Conservation (phyloP, 2,888 invertebrate genomes). For the Mylabris sibirica region DNA sequence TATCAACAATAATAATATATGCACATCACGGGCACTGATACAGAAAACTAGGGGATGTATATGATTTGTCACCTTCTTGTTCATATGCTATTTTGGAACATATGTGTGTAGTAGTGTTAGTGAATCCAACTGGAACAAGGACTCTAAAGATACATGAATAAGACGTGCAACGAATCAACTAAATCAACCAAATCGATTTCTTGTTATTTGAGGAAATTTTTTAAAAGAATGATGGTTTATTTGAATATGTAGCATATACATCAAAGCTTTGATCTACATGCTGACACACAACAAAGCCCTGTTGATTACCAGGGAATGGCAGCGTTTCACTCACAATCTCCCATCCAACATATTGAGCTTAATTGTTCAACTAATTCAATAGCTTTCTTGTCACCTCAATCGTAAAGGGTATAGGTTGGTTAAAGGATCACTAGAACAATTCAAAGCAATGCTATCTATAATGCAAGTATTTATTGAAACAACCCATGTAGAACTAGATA, state of each 20-base stretch:
- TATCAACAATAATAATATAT: conserved; percentile 8
- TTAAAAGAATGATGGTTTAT: not conserved
- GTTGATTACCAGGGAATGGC: conserved; percentile 36
- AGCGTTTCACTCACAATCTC: not conserved
- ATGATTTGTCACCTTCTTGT: conserved; percentile 36
- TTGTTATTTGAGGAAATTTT: not conserved
- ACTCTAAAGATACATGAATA: conserved; percentile 36
- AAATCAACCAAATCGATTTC: conserved; percentile 32
- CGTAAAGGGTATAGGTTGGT: conserved; percentile 3
- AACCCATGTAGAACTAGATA: not conserved
- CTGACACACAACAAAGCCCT: conserved; percentile 43
- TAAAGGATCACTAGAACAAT: not conserved
- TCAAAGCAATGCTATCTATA: not conserved
- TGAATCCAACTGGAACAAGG: conserved; percentile 41
- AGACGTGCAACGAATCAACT: conserved; percentile 40
- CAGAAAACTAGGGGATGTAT: conserved; percentile 31
- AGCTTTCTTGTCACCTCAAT: conserved; percentile 22
- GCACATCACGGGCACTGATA: conserved; percentile 10
- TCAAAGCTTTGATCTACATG: conserved; percentile 43
- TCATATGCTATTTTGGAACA: conserved; percentile 33
- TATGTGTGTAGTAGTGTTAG: conserved; percentile 20
- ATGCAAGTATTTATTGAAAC: not conserved
- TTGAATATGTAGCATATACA: conserved; percentile 30
- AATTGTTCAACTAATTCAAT: conserved; percentile 28
- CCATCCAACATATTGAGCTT: conserved; percentile 25